These are phyloP conservation scores for honey bee (Apis mellifera) DNA, from an alignment of 1,140 invertebrate genomes.

Conservation along the genomic window DNA sequence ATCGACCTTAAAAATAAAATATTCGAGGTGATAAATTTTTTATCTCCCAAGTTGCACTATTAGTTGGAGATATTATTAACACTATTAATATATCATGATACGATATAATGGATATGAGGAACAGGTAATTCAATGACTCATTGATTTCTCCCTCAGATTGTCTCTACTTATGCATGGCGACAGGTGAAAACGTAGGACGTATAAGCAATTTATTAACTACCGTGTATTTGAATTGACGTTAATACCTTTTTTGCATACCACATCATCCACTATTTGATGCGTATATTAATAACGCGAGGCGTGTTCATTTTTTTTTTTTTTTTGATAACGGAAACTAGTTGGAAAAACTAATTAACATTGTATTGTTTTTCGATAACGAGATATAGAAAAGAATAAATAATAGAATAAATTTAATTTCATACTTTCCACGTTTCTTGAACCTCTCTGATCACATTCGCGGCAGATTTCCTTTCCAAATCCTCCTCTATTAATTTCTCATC, in stretches of 20 bases:
- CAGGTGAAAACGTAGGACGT: slow-evolving; percentile 7
- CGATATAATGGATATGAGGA: neutral
- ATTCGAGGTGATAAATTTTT: no score
- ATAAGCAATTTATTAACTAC: slow-evolving; percentile 18
- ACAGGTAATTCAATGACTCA: slow-evolving; percentile 25
- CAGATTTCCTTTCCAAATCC: neutral
- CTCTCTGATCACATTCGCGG: no score
- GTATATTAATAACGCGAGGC: slow-evolving; percentile 19
- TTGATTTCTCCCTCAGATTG: slow-evolving; percentile 34
- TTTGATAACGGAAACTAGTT: neutral
- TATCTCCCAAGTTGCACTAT: neutral
- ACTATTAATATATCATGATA: slow-evolving; percentile 22
- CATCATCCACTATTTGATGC: neutral
- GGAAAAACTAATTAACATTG: neutral
- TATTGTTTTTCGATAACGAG: no score
- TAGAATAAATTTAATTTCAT: slow-evolving; percentile 2
- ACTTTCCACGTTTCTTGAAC: neutral
- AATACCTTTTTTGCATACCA: slow-evolving; percentile 12
- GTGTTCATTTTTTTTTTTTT: slow-evolving; percentile 39
- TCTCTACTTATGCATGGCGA: neutral
- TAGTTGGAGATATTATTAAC: neutral
- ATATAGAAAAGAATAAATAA: no score
- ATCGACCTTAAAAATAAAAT: slow-evolving; percentile 55
- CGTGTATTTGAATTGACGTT: slow-evolving; percentile 22
- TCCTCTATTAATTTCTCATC: neutral